Base-by-base conservation (phyloP, 1,140 invertebrate genomes). In the Drosophila takahashii region DNA sequence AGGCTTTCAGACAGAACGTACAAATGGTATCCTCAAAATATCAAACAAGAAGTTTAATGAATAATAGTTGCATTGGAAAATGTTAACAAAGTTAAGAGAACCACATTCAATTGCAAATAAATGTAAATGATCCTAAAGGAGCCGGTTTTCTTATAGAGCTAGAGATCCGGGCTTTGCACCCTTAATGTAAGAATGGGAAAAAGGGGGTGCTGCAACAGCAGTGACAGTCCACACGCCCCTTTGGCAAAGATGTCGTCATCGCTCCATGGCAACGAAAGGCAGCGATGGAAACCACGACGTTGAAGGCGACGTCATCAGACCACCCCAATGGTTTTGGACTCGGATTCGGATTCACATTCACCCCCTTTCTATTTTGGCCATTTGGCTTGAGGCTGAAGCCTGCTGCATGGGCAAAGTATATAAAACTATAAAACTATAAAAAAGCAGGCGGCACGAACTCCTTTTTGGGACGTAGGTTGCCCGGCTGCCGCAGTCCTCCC, bases 221-320 rank as follows among this genome's bases (percentile, higher is more conserved):
- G 57, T 39, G 37, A 13, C 37, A 32, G 52, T 53, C 62, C 70
- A 81, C 60, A 79, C 80, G 69, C 81, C 79, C 83, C 74, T 18
- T 16, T 41, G 39, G 44, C 44, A 81, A 83, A 86, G 79, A 86
- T 86, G 83, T 86, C 83, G 83, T 86, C 83, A 86, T 87, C 83
- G 83, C 79, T 70, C 70, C 84, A 83, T 83, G 83, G 76, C 75
- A 86, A 87, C 79, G 70, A 48, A 53, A 22, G 22, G 22, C 22
- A 51, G 53, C 71, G 32, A 41, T 48, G 32, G 36, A 53, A 54
- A 58, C 80, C 50, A 70, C 75, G 53, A 57, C 60, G 45, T 54
- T 58, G 50, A 26, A 53, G 41, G 52, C 70, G 48, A 85, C 77
- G 69, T 74, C 81, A 73, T 66, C 83, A 76, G 79, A 54, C 79